Percentiles rank a stretch among this genome's conserved stretches.
phyloP scores from a whole-genome alignment of 1,140 invertebrate genomes.

The Leucophenga varia region DNA sequence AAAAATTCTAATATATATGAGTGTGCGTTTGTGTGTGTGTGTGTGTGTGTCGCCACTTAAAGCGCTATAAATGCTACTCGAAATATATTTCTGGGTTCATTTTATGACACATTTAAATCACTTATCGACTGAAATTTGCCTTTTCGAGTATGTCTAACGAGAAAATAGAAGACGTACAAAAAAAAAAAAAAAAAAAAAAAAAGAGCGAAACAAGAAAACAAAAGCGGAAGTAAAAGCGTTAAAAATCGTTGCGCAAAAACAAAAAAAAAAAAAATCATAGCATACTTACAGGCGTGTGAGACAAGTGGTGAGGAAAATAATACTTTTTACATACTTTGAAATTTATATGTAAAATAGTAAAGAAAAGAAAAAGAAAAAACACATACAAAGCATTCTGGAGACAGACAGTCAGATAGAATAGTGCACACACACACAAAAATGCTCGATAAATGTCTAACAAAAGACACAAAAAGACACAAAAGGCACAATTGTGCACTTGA shows the following conservation, averaged over 20 bases:
- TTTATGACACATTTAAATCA: constrained; percentile 14
- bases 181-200: neutral
- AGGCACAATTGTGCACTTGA: too few species aligned
- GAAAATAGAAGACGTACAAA: constrained; percentile 1
- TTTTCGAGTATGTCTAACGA: constrained; percentile 8
- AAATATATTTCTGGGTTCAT: constrained; percentile 8
- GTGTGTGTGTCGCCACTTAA: neutral
- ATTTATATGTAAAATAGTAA: too few species aligned
- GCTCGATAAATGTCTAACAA: too few species aligned
- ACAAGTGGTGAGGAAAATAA: too few species aligned
- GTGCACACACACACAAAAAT: too few species aligned
- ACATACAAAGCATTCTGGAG: too few species aligned
- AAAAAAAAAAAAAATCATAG: constrained; percentile 31
- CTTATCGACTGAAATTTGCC: constrained; percentile 30
- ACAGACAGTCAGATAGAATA: too few species aligned
- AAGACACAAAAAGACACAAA: too few species aligned
- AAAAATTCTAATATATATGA: too few species aligned
- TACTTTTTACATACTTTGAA: too few species aligned
- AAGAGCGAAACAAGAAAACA: neutral
- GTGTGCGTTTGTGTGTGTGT: constrained; percentile 1
- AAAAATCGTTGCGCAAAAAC: too few species aligned
- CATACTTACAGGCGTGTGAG: constrained; percentile 29
- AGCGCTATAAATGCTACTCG: neutral
- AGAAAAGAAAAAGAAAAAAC: too few species aligned
- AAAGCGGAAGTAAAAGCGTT: neutral